Evolutionary conservation across 1,140 invertebrate species (phyloP).

Genomic region (Trichoplusia ni): DNA sequence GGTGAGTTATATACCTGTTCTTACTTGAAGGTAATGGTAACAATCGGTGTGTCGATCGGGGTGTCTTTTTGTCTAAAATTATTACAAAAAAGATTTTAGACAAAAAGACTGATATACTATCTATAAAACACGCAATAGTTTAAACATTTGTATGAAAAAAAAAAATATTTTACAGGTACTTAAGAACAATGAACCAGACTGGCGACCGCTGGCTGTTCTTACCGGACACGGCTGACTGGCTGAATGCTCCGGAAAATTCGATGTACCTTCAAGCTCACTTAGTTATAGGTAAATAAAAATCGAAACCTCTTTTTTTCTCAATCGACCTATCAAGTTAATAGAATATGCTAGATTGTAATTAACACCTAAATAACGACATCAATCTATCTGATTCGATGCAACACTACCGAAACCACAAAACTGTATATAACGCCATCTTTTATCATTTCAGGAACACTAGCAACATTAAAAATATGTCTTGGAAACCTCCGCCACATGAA

Average conservation of each 20-base stretch:
- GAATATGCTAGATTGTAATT: no score
- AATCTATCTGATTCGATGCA: no score
- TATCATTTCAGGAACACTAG: slow-evolving; percentile 56
- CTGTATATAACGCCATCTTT: background rate
- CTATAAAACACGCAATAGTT: no score
- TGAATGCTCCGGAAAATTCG: slow-evolving; percentile 81
- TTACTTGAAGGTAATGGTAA: background rate
- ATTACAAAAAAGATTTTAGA: no score
- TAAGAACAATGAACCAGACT: slow-evolving; percentile 89
- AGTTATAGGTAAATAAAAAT: slow-evolving; percentile 75
- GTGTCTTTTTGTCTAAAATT: no score
- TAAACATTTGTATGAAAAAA: no score
- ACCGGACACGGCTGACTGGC: slow-evolving; percentile 87
- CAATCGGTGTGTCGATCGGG: background rate
- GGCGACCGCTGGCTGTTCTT: slow-evolving; percentile 91
- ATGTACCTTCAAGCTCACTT: slow-evolving; percentile 80
- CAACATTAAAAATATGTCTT: slow-evolving; percentile 60
- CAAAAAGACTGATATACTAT: no score
- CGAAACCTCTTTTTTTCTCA: no score
- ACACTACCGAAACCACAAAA: background rate
- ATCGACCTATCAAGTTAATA: no score
- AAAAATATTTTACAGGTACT: slow-evolving; percentile 70
- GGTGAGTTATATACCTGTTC: slow-evolving; percentile 49
- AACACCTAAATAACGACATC: no score
- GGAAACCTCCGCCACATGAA: slow-evolving; percentile 63